Evolutionary conservation across 2,797 vertebrate genomes (phyloP), one percentile per base, ranked within the genome.

Genomic region (Prunella strophiata): DNA sequence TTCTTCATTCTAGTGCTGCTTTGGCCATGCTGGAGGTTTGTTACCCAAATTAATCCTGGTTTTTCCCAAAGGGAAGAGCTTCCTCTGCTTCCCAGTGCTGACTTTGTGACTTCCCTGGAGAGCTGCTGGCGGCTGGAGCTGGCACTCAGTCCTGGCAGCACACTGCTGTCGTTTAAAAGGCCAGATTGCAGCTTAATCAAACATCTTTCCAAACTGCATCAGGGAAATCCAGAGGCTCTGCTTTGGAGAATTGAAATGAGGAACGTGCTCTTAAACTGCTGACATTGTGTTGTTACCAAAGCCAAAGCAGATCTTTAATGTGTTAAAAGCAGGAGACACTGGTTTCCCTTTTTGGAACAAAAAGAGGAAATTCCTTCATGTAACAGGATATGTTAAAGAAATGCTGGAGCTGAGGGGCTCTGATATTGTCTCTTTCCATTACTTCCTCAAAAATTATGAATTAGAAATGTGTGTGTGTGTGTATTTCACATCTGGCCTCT

Each of bases 201-300:
- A 85, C 59, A 19, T 92, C 94, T 93, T 89, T 71, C 88, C 90
- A 89, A 91, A 85, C 10, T 57, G 86, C 94, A 82, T 21, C 57
- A 52, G 84, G 90, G 76, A 95, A 77, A 95, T 91, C 63, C 83
- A 91, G 75, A 94, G 88, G 63, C 84, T 82, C 57, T 67, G 71
- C 88, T 93, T 91, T 85, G 88, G 90, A 95, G 94, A 93, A 93
- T 85, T 79, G 75, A 89, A 91, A 96, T 18, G 67, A 95, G 86
- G 86, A 94, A 91, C 22, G 5, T 71, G 77, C 83, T 82, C n/a
- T 63, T 74, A 71, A 95, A 89, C 67, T 50, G 91, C 93, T 95
- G 95, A 96, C 40, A 12, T 7, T 4, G 70, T 72, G 51, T 21
- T 77, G 61, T 48, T 88, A 23, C n/a, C 1, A 5, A 17, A 2